Base-by-base conservation (phyloP, 2,797 vertebrate species). In the Rhynchotus rufescens region DNA sequence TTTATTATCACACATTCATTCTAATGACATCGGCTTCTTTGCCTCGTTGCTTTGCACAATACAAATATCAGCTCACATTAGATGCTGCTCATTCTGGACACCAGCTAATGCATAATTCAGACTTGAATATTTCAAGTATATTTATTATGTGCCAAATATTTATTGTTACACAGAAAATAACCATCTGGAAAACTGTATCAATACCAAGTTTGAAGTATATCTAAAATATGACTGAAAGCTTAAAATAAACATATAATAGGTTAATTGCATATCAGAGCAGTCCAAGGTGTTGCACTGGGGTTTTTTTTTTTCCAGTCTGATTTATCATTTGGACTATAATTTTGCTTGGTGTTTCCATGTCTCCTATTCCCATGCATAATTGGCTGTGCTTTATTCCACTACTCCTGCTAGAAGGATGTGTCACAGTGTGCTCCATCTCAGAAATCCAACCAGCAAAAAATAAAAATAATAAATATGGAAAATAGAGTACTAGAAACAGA, bases 1-100 rank as follows among this genome's bases (percentile, higher is more conserved):
- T 92, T 91, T 88, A 59, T 84, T 92, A 59, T 84, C 54, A 80
- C 62, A 75, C 52, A 68, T 82, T 4, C 78, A 60, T 75, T 25
- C 73, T 16, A 92, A 87, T 0, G 59, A 83, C 86, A 93, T 88
- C 90, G 91, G 92, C 60, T 64, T 40, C 81, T 42, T 16, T 91
- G 92, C 94, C 86, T 93, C 84, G 19, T 64, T 92, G 89, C 32
- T 69, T 56, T 67, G 79, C 32, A 36, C 36, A 49, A 23, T 32
- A 54, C n/a, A 44, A 52, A 76, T 75, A 86, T 68, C 89, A 94
- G 89, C 34, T 10, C 7, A 66, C 10, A 11, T 10, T 32, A 25
- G 74, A 79, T 49, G 66, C 62, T 94, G 90, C 73, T 56, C 89
- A 78, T 60, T 87, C 86, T 84, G 69, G 89, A 85, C 88, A 94